A percentile compares a stretch with the other conserved stretches of the same genome.
These are phyloP conservation scores for Pitta sordida DNA, from an alignment of 2,113 vertebrate species.

Conservation along the genomic window DNA sequence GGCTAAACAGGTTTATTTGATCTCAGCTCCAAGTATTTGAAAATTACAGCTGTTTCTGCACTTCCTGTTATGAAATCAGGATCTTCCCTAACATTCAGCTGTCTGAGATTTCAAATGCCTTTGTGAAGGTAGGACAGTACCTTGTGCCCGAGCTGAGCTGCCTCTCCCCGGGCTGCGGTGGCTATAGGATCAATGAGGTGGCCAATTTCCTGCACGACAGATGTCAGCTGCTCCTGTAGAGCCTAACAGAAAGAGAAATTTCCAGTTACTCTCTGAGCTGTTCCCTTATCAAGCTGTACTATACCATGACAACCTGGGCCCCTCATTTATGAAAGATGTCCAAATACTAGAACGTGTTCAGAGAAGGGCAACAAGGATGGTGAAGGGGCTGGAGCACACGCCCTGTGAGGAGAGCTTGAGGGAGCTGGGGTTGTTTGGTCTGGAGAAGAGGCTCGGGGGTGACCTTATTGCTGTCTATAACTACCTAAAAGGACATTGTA, in stretches of 20 bases:
- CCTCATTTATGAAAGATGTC: too few species aligned
- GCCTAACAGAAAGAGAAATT: slow-evolving; percentile 74
- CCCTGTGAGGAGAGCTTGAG: too few species aligned
- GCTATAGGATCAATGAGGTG: slow-evolving; percentile 95
- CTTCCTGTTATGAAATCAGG: not conserved
- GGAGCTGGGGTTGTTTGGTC: too few species aligned
- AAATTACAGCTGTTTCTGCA: not conserved
- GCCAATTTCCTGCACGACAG: slow-evolving; percentile 95
- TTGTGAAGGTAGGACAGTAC: slow-evolving; percentile 41
- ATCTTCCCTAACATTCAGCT: not conserved
- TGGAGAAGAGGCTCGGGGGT: too few species aligned
- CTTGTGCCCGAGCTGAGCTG: slow-evolving; percentile 97
- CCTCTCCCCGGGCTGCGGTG: slow-evolving; percentile 91
- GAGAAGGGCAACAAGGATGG: too few species aligned
- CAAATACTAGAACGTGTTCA: too few species aligned
- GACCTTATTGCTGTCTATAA: too few species aligned
- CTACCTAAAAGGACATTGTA: too few species aligned
- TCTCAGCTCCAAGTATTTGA: not conserved
- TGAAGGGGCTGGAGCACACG: too few species aligned
- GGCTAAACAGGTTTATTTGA: not conserved
- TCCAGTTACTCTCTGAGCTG: not conserved
- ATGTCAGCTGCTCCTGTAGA: slow-evolving; percentile 94
- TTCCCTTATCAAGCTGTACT: not conserved
- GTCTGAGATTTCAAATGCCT: not conserved
- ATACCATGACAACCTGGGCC: too few species aligned